Conservation (phyloP, 2,888 invertebrate species). For the Dastarcus helophoroides region DNA sequence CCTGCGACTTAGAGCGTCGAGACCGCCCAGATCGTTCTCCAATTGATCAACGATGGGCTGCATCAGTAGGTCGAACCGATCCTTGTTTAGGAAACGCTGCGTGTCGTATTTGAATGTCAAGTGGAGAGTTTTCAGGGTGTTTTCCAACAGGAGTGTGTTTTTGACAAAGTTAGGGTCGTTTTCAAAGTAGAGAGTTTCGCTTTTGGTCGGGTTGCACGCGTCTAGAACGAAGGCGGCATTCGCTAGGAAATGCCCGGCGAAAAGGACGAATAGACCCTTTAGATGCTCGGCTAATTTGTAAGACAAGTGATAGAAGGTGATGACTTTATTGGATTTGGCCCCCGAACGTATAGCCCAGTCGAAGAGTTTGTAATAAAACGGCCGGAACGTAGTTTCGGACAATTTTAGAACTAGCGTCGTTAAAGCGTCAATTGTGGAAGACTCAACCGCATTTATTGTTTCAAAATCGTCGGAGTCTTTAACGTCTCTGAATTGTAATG, state of each 20-base stretch:
- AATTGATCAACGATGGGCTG: slow-evolving; percentile 83
- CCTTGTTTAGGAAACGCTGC: slow-evolving; percentile 72
- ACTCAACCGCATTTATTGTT: slow-evolving; percentile 57
- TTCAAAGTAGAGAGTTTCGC: slow-evolving; percentile 40
- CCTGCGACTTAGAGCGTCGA: slow-evolving; percentile 47
- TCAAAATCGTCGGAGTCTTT: slow-evolving; percentile 32
- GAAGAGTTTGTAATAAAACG: slow-evolving; percentile 75
- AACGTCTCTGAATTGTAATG: slow-evolving; percentile 54
- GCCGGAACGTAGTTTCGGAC: slow-evolving; percentile 80
- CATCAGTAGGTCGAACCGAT: slow-evolving; percentile 73
- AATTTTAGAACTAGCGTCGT: slow-evolving; percentile 73
- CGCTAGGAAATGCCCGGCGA: slow-evolving; percentile 74
- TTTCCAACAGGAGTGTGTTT: slow-evolving; percentile 52
- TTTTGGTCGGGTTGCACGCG: slow-evolving; percentile 53
- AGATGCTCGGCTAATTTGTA: slow-evolving; percentile 67
- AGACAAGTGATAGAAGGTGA: slow-evolving; percentile 77
- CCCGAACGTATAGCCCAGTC: slow-evolving; percentile 71
- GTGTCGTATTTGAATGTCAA: slow-evolving; percentile 73
- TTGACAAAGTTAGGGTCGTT: slow-evolving; percentile 46
- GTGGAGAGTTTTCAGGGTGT: slow-evolving; percentile 63
- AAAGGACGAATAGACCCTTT: slow-evolving; percentile 81
- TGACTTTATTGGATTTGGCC: slow-evolving; percentile 51
- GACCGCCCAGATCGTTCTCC: slow-evolving; percentile 61
- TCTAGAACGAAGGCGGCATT: slow-evolving; percentile 67
- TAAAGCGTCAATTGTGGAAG: slow-evolving; percentile 63